phyloP scores from a whole-genome alignment of 1,140 invertebrate genomes.

The Anagrus nilaparvatae region DNA sequence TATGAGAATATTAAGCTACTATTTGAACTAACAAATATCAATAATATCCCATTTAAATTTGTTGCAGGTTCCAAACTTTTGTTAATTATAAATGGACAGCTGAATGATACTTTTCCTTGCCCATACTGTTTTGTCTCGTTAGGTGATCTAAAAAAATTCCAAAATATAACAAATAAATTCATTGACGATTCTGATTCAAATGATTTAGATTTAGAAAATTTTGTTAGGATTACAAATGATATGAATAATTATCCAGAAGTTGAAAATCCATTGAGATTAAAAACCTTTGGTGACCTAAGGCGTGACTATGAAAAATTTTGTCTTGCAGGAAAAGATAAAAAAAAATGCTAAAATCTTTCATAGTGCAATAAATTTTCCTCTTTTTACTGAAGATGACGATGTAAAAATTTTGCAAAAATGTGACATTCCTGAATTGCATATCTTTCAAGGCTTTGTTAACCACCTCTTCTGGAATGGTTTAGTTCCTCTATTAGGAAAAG shows the following conservation, averaged over 20 bases:
- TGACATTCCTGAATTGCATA: constrained; percentile 13
- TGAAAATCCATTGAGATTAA: no score
- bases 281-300: constrained; percentile 6
- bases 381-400: constrained; percentile 9
- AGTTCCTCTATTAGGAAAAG: not conserved
- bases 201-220: not conserved
- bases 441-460: constrained; percentile 16
- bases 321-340: constrained; percentile 6
- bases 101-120: constrained; percentile 8
- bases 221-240: no score
- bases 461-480: constrained; percentile 7
- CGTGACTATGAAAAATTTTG: constrained; percentile 6
- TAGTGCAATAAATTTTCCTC: constrained; percentile 10
- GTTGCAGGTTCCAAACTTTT: constrained; percentile 10
- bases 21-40: constrained; percentile 3
- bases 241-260: no score
- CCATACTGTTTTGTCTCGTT: constrained; percentile 5
- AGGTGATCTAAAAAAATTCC: not conserved
- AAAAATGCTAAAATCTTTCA: constrained; percentile 4
- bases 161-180: not conserved
- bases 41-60: constrained; percentile 8
- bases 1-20: constrained; percentile 6
- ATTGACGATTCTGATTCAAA: not conserved
- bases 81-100: constrained; percentile 7
- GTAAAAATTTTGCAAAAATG: constrained; percentile 14